Evolutionary conservation across 2,113 vertebrate genomes (phyloP).

Genomic region (Corythoichthys intestinalis): DNA sequence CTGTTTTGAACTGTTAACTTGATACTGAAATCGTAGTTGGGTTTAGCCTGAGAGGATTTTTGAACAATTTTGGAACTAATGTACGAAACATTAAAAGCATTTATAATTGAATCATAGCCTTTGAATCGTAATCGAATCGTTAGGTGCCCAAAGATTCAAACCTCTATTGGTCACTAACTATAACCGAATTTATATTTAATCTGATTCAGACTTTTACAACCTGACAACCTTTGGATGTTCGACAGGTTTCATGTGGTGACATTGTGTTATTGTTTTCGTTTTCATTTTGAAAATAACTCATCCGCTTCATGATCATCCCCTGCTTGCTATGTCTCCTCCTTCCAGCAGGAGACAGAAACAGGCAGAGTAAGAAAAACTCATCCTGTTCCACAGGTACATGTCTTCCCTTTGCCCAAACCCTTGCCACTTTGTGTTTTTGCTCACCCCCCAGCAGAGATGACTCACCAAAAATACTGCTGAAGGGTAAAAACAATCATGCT

Average conservation of each 20-base stretch:
- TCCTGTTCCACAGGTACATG: slow-evolving; percentile 84
- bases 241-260: neutral
- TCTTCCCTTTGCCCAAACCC: slow-evolving; percentile 17
- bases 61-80: too few species aligned
- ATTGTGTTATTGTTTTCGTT: slow-evolving; percentile 16
- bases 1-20: too few species aligned
- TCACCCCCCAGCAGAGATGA: neutral
- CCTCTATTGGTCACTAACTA: too few species aligned
- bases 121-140: too few species aligned
- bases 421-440: slow-evolving; percentile 11
- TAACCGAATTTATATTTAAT: neutral
- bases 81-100: too few species aligned
- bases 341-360: slow-evolving; percentile 87
- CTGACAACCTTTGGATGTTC: neutral
- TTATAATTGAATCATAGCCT: too few species aligned
- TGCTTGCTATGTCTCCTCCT: slow-evolving; percentile 53
- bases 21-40: too few species aligned
- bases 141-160: too few species aligned
- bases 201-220: neutral
- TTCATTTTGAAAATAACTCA: slow-evolving; percentile 32
- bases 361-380: slow-evolving; percentile 81
- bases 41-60: too few species aligned
- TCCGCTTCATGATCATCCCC: slow-evolving; percentile 64
- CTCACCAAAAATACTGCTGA: slow-evolving; percentile 17
- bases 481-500: slow-evolving; percentile 12